A percentile compares a stretch with the other conserved stretches of the same genome.
Evolutionary conservation across 2,888 invertebrate genomes (phyloP).

Genomic region (Andrena bicolor): DNA sequence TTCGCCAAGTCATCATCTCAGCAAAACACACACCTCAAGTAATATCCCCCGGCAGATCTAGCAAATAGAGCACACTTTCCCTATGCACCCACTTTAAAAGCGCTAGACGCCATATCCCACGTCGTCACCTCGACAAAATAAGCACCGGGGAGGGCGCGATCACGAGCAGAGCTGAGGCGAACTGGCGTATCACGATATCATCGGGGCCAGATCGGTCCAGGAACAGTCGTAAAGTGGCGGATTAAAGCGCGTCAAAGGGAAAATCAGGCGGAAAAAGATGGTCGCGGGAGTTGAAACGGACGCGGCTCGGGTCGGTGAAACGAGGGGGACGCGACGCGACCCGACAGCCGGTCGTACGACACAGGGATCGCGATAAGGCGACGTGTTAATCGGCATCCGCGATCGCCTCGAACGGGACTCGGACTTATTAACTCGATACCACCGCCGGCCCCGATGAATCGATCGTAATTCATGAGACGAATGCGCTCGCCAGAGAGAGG

Average conservation of each 20-base stretch:
- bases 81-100: neutral
- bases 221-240: conserved; percentile 22
- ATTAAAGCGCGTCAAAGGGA: conserved; percentile 26
- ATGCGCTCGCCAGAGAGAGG: conserved; percentile 35
- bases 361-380: conserved; percentile 58
- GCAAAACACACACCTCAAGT: too few relatives aligned
- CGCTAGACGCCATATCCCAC: neutral
- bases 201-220: conserved; percentile 12
- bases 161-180: neutral
- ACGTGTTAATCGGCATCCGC: conserved; percentile 63
- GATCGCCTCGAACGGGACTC: conserved; percentile 71
- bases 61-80: neutral
- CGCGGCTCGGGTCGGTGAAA: conserved; percentile 11
- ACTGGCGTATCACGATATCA: neutral
- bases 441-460: conserved; percentile 57
- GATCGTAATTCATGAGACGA: conserved; percentile 73
- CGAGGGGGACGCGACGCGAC: conserved; percentile 25
- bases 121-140: neutral
- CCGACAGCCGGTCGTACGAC: conserved; percentile 50
- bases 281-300: conserved; percentile 11
- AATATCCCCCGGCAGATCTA: too few relatives aligned
- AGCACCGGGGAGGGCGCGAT: neutral
- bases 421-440: conserved; percentile 73
- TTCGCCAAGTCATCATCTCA: too few relatives aligned
- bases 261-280: conserved; percentile 11